Conservation (phyloP, 1,140 invertebrate genomes). For the Archivesica marissinica region DNA sequence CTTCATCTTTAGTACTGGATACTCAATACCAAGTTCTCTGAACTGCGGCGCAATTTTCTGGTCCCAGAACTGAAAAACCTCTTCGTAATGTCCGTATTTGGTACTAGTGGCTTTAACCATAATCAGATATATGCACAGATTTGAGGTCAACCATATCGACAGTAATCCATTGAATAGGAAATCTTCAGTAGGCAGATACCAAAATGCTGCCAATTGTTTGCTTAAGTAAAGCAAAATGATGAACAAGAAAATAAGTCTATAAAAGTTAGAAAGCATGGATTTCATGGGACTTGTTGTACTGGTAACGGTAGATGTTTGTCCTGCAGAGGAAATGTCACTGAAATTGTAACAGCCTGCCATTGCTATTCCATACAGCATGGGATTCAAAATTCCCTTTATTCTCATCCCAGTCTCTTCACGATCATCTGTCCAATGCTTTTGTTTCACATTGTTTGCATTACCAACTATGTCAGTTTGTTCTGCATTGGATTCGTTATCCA, state of each 20-base stretch:
- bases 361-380: neutral
- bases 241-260: neutral
- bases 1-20: neutral
- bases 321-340: neutral
- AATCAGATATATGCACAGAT: neutral
- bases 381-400: slow-evolving; percentile 22
- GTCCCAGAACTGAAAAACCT: slow-evolving; percentile 34
- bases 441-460: neutral
- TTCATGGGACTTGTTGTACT: neutral
- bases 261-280: neutral
- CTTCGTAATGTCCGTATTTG: slow-evolving; percentile 29
- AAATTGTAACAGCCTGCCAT: slow-evolving; percentile 40
- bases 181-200: neutral
- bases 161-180: neutral
- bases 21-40: slow-evolving; percentile 4
- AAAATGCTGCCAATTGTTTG: neutral
- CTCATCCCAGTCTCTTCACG: neutral
- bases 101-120: slow-evolving; percentile 3
- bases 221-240: neutral
- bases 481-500: neutral
- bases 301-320: neutral
- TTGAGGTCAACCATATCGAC: neutral
- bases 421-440: neutral
- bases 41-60: neutral
- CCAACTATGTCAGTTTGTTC: neutral